Conservation (phyloP, 1,140 invertebrate species). For the Heliconius eleuchia region DNA sequence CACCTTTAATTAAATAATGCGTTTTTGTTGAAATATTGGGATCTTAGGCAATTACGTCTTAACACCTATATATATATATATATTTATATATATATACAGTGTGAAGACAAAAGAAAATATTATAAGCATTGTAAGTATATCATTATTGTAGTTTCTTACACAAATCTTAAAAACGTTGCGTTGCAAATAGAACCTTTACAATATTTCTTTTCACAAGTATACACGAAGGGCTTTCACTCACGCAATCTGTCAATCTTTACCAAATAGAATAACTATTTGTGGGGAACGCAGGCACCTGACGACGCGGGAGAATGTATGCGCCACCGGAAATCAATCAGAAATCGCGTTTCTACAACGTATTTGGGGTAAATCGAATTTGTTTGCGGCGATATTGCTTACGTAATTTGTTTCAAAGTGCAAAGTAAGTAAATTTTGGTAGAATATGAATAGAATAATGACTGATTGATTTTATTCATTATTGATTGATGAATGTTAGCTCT, state of each 20-base stretch:
- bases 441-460: not conserved
- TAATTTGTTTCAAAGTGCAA: slow-evolving; percentile 37
- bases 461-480: too few relatives aligned
- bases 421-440: not conserved
- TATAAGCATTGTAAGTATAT: too few relatives aligned
- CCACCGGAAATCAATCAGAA: slow-evolving; percentile 40
- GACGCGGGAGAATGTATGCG: slow-evolving; percentile 29
- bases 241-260: slow-evolving; percentile 40
- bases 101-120: too few relatives aligned
- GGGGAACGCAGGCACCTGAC: slow-evolving; percentile 32
- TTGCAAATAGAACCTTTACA: slow-evolving; percentile 1
- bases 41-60: too few relatives aligned
- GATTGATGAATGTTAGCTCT: not conserved
- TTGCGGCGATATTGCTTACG: slow-evolving; percentile 33
- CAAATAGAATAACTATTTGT: slow-evolving; percentile 43
- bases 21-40: too few relatives aligned
- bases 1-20: too few relatives aligned
- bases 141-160: not conserved
- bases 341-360: slow-evolving; percentile 35
- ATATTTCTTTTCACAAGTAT: not conserved
- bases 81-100: too few relatives aligned
- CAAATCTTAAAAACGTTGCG: not conserved
- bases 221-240: slow-evolving; percentile 29
- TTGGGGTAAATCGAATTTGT: slow-evolving; percentile 38
- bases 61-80: too few relatives aligned